Conservation (phyloP, 2,797 vertebrate species). For the Trichosurus vulpecula region DNA sequence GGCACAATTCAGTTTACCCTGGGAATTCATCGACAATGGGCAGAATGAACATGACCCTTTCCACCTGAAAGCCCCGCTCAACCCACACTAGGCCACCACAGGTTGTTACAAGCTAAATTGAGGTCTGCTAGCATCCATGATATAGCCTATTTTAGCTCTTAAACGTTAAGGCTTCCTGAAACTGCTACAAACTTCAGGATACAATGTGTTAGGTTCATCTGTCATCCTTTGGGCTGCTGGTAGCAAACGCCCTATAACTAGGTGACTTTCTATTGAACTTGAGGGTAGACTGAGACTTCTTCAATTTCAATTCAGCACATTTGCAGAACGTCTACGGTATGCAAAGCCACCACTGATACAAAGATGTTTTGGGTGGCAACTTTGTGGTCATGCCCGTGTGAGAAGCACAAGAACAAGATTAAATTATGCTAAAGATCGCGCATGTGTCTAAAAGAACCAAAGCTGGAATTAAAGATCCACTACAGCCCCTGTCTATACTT, state of each 20-base stretch:
- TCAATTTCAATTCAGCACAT: not conserved
- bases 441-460: not conserved
- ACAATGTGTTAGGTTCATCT: not conserved
- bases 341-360: not conserved
- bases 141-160: not conserved
- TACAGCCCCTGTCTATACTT: not conserved
- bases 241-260: not conserved
- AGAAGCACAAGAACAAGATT: slow-evolving; percentile 34
- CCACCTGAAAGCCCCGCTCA: not conserved
- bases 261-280: not conserved
- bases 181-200: not conserved
- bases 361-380: not conserved
- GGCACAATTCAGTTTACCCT: not conserved
- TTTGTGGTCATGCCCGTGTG: not conserved
- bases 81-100: not conserved
- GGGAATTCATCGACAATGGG: not conserved
- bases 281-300: not conserved
- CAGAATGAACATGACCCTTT: not conserved
- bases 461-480: slow-evolving; percentile 42
- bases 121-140: not conserved
- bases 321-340: not conserved
- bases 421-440: slow-evolving; percentile 15
- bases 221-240: not conserved
- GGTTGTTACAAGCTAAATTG: not conserved
- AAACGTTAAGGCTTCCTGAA: not conserved